Evolutionary conservation across 2,888 invertebrate species (phyloP), one percentile per base, ranked within the genome.

Genomic region (Nysson spinosus): DNA sequence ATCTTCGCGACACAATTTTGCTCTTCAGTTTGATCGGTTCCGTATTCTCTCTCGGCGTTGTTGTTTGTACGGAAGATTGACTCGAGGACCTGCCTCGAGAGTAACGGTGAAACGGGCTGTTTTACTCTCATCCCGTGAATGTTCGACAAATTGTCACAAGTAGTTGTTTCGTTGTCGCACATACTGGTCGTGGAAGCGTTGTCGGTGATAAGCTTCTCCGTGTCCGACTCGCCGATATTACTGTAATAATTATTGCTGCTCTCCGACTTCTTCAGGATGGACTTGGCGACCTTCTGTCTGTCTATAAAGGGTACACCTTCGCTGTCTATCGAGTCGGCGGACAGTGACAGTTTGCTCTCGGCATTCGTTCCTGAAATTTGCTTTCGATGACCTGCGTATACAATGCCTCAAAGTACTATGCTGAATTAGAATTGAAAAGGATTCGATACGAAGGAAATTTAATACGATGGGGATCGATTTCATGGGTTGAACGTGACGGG

Each of bases 191-290:
- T 88, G 44, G 91, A 91, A 79, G 90, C 89, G 78, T 90, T 91
- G 83, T 92, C 92, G 39, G 92, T 90, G 77, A 94, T 91, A 43
- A 94, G 89, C 70, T 93, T 91, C 87, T 94, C 94, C 78, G 92
- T 93, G 87, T 94, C 94, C 55, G 93, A 93, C 87, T 94, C 94
- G 61, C 89, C 86, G 44, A 85, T 81, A 66, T 87, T 87, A 63
- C 77, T 80, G 58, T 83, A 82, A 65, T 85, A 87, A 74, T 89
- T 88, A 68, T 88, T 87, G 75, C 89, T 89, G 81, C 91, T 89
- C 78, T 93, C 92, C 43, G 93, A 92, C 87, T 93, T 94, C 88
- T 94, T 94, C 75, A 94, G 87, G 82, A 94, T 94, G 69, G 94
- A 94, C 85, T 93, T 94, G 58, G 93, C 93, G 75, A 92, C 89